phyloP scores from a whole-genome alignment of 1,140 invertebrate species.

The Manduca sexta region DNA sequence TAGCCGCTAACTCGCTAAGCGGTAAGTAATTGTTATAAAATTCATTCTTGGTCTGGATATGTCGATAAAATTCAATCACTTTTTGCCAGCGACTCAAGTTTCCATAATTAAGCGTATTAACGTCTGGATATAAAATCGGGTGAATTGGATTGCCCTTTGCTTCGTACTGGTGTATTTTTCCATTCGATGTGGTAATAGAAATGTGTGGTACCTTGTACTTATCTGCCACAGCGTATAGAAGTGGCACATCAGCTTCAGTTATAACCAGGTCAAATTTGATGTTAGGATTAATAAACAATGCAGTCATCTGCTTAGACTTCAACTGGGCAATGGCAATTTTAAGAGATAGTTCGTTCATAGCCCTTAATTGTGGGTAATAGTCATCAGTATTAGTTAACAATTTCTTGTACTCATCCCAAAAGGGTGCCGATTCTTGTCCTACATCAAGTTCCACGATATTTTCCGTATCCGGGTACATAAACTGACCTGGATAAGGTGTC shows the following conservation, averaged over 20 bases:
- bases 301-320: slow-evolving; percentile 51
- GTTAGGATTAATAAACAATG: slow-evolving; percentile 51
- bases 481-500: slow-evolving; percentile 63
- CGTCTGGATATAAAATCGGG: slow-evolving; percentile 53
- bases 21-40: slow-evolving; percentile 55
- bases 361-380: slow-evolving; percentile 37
- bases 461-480: slow-evolving; percentile 43
- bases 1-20: slow-evolving; percentile 46
- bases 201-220: slow-evolving; percentile 58
- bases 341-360: slow-evolving; percentile 41
- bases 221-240: slow-evolving; percentile 57
- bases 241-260: slow-evolving; percentile 58
- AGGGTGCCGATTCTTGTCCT: slow-evolving; percentile 37
- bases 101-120: slow-evolving; percentile 43
- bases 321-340: slow-evolving; percentile 55
- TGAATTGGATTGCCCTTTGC: slow-evolving; percentile 53
- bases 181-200: slow-evolving; percentile 48
- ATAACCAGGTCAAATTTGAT: slow-evolving; percentile 60
- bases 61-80: slow-evolving; percentile 41
- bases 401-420: slow-evolving; percentile 48
- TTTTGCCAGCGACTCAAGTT: slow-evolving; percentile 50
- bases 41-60: slow-evolving; percentile 43
- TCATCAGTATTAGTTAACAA: slow-evolving; percentile 48
- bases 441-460: slow-evolving; percentile 51
- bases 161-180: slow-evolving; percentile 55